Conservation (phyloP, 2,888 invertebrate species). For the Chromoteleia sp. region DNA sequence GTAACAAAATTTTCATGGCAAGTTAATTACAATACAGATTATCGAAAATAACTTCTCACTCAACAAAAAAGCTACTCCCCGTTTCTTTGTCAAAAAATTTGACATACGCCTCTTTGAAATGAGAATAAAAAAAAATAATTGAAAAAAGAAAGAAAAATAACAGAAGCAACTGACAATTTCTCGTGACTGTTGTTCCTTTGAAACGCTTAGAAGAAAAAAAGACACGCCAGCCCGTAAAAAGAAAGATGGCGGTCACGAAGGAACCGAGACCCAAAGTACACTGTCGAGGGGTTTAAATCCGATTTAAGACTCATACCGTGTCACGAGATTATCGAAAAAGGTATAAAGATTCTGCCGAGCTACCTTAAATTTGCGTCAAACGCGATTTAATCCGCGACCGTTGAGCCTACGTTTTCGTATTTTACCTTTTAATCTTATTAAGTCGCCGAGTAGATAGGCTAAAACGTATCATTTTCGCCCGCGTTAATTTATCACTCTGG, state of each 20-base stretch:
- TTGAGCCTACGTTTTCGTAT: slow-evolving; percentile 72
- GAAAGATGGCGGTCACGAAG: slow-evolving; percentile 52
- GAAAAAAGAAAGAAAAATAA: no score
- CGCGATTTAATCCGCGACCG: slow-evolving; percentile 78
- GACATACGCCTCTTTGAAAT: no score
- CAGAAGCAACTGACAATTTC: slow-evolving; percentile 5
- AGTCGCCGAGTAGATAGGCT: slow-evolving; percentile 75
- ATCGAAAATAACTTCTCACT: no score
- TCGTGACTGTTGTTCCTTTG: slow-evolving; percentile 40
- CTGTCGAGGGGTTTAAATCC: slow-evolving; percentile 76
- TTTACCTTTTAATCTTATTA: slow-evolving; percentile 80
- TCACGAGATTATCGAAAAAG: slow-evolving; percentile 77
- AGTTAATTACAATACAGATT: no score
- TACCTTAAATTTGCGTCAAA: slow-evolving; percentile 81
- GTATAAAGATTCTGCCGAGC: slow-evolving; percentile 76
- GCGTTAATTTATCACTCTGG: slow-evolving; percentile 76
- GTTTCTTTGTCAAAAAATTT: no score
- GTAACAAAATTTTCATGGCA: no score
- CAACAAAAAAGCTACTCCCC: no score
- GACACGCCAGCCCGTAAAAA: slow-evolving; percentile 1
- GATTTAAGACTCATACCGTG: slow-evolving; percentile 80
- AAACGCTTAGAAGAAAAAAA: slow-evolving; percentile 45
- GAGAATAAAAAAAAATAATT: no score
- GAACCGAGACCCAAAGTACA: slow-evolving; percentile 49
- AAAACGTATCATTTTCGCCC: slow-evolving; percentile 77